Evolutionary conservation across 2,113 vertebrate genomes (phyloP), one percentile per base, ranked within the genome.

Genomic region (Nibea coibor): DNA sequence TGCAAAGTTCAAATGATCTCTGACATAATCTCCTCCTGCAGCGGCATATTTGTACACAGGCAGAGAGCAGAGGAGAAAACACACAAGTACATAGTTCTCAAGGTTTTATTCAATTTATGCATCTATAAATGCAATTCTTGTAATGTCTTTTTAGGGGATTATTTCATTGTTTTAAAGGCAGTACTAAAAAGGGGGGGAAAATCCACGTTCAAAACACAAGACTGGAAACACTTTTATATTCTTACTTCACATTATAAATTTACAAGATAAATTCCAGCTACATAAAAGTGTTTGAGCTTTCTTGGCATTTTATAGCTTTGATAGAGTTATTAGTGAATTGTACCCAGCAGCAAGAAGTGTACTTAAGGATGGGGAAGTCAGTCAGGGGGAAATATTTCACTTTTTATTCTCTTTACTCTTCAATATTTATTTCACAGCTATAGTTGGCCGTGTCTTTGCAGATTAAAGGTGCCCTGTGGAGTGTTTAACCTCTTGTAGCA

Each of bases 21-120:
- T 64, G 42, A 28, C 7, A 16, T 51, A 47, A 45, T 78, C 69
- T 66, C 65, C 69, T 53, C 24, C 51, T 47, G 59, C n/a, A 5
- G 50, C 42, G 50, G 17, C 66, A 72, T 58, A 53, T 80, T 72
- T 74, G 68, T 68, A 54, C 48, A 66, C 65, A 71, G 2, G 19
- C 19, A 57, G 22, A 20, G 39, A 66, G 76, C 7, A 14, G 16
- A 39, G 64, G 43, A 58, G 50, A 24, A 51, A 48, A 62, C 50
- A 28, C 24, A 50, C 39, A 39, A 65, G 31, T 28, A 3, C 0
- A 10, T 2, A 26, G 39, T 26, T 19, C 69, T 63, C 48, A 16
- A 14, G 31, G 14, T 65, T 53, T 66, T 16, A 14, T 45, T n/a
- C 14, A 11, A 24, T 72, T 5, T 56, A 57, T 48, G 48, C 39